phyloP scores from a whole-genome alignment of 30 jellyfish, hydroid and myxozoan species.

The Cassiopea andromeda region DNA sequence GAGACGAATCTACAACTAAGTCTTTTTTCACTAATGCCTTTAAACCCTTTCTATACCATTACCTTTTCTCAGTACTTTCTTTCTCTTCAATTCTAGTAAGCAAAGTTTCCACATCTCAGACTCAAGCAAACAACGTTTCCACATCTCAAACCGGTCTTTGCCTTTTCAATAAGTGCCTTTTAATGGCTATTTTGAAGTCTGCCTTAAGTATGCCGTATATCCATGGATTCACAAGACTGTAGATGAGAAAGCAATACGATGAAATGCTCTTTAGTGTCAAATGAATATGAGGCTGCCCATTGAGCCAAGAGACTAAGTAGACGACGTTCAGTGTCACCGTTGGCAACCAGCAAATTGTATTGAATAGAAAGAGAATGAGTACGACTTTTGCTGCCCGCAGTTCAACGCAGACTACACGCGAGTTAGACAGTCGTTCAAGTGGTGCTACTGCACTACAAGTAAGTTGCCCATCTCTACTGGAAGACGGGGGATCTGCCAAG shows the following conservation, averaged over 20 bases:
- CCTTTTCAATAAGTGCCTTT: constrained; percentile 9
- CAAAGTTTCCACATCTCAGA: too few species aligned
- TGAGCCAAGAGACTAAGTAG: constrained; percentile 51
- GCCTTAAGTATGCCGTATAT: constrained; percentile 49
- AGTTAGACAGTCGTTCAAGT: constrained; percentile 18
- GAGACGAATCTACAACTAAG: too few species aligned
- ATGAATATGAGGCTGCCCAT: constrained; percentile 11
- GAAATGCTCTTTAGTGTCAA: constrained; percentile 14
- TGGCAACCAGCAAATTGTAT: constrained; percentile 68
- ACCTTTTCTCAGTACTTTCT: too few species aligned
- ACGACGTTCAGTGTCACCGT: constrained; percentile 52
- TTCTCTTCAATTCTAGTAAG: too few species aligned
- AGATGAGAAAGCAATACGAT: constrained; percentile 28
- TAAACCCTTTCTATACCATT: too few species aligned
- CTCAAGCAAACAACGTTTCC: too few species aligned
- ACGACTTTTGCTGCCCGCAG: constrained; percentile 63
- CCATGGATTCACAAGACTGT: constrained; percentile 68
- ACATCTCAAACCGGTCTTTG: neutral
- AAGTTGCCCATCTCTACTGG: neutral
- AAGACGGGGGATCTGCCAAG: neutral
- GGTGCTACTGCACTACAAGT: constrained; percentile 17
- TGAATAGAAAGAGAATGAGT: constrained; percentile 25
- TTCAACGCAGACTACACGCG: constrained; percentile 64
- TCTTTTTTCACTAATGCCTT: too few species aligned
- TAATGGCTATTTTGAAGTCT: constrained; percentile 44